Evolutionary conservation across 2,888 invertebrate genomes (phyloP), one percentile per base, ranked within the genome.

Genomic region (Creontiades dilutus): DNA sequence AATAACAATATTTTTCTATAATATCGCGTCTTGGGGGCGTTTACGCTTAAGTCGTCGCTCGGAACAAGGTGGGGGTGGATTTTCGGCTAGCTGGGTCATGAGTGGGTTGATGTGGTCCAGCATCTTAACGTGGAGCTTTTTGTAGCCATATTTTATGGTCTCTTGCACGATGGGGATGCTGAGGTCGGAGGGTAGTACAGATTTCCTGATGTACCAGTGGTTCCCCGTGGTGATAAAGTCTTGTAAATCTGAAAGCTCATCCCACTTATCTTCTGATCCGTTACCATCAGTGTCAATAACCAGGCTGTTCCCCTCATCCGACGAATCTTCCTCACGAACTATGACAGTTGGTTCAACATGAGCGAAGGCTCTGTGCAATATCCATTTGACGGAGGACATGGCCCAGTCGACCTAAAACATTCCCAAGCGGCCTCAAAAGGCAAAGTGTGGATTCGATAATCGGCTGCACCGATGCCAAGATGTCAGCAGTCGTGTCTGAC

Each of bases 351-450:
- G 93, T 75, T 94, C 93, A 89, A 93, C 93, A 47, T 92, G 92
- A 4, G 93, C 57, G 4, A 87, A 61, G 23, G 85, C 94, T 94
- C 46, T 94, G 93, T 27, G 93, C 92, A 91, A 94, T 93, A 82
- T 93, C 93, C 84, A 95, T 93, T 92, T 95, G 95, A 11, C 94
- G 94, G 47, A 95, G 93, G 68, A 96, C 93, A 47, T 96, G 93
- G 91, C 95, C 94, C 57, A 96, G 93, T 81, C 95, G 94, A 7
- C 96, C 96, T 92, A 94, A 94, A 87, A 96, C 93, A 92, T 94
- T 94, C 80, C 94, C 94, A 90, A 96, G 92, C 80, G 94, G 94
- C 3, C 94, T 93, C 86, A 95, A 93, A 37, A 95, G 93, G 16
- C 93, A 93, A 82, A 95, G 93, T 91, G 95, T 93, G 9, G 94